These are phyloP conservation scores for Cercopithecus mona DNA, from an alignment of 2,113 vertebrate species.

Conservation along the genomic window DNA sequence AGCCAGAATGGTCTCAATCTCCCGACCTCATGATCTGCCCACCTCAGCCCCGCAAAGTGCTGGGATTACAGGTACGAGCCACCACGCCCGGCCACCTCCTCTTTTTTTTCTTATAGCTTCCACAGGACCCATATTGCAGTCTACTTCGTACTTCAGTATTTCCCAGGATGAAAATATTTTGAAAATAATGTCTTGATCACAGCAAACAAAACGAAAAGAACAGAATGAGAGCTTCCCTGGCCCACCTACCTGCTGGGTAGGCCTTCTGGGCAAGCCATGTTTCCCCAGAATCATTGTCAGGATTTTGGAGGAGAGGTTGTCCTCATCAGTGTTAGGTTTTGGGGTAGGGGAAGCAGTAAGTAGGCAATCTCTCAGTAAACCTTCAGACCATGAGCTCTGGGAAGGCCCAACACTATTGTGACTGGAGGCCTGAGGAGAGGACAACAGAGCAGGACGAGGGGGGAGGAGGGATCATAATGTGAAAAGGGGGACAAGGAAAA, in stretches of 20 bases:
- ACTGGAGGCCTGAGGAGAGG: neutral
- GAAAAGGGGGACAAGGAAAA: neutral
- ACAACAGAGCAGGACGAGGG: neutral
- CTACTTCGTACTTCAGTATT: neutral
- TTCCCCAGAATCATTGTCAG: neutral
- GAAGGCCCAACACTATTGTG: accelerated
- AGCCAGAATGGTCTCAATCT: too few species aligned
- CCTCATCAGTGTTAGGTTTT: neutral
- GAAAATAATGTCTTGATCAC: neutral
- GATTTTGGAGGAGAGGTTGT: neutral
- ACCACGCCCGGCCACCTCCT: too few species aligned
- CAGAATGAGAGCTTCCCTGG: neutral
- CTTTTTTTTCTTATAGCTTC: neutral
- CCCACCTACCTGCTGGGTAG: neutral
- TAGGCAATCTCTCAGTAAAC: neutral
- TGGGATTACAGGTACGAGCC: too few species aligned
- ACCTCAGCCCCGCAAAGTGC: too few species aligned
- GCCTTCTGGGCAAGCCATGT: neutral
- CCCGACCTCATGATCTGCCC: too few species aligned
- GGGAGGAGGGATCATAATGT: accelerated
- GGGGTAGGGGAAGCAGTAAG: neutral
- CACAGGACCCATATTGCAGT: neutral
- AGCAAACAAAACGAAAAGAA: neutral
- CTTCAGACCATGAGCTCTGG: accelerated
- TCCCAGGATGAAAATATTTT: neutral